Base-by-base conservation (phyloP, 2,113 vertebrate genomes). In the Pyxicephalus adspersus region DNA sequence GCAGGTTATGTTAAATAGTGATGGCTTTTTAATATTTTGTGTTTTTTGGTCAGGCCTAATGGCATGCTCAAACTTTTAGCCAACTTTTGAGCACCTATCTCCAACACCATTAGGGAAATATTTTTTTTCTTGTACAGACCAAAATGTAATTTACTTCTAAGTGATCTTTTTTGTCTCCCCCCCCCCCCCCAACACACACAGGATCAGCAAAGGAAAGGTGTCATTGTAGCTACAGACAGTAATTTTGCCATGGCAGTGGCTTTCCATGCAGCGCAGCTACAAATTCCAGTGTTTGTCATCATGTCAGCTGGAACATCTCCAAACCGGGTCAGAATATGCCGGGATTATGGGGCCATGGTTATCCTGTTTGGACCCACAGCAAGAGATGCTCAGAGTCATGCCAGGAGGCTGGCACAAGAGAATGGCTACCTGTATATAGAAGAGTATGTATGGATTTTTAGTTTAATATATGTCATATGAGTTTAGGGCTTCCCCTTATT, bases 221-320 rank as follows among this genome's bases (percentile, higher is more conserved):
- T 96, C 88, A 95, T 97, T 0, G 93, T 96, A 85, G 91, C 95
- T 72, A 91, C 90, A 0, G 95, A 97, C 91, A 94, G 91, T 81
- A 95, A 92, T 88, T 97, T 97, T 83, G 94, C 95, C 77, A 92
- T 96, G 94, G 96, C 96, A 0, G 92, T 95, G 67, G 94, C 96
- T 13, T 89, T 95, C 77, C 96, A 97, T 0, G 93, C 94, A 1
- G 89, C 91, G 0, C 91, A 93, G 85, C 87, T 96, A 78, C 93
- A 83, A 15, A 89, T 97, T 1, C 95, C 96, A 0, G 94, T 94
- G 63, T 95, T 95, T 22, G 94, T 92, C 83, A 95, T 96, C 88
- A 88, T 95, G 95, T 86, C 94, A 2, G 87, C 89, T 0, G 88
- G 86, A 87, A 94, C 92, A 1, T 91, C 92, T 0, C 89, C 89